Evolutionary conservation across 1,140 invertebrate genomes (phyloP), one percentile per base, ranked within the genome.

Genomic region (Psilanteris sp.): DNA sequence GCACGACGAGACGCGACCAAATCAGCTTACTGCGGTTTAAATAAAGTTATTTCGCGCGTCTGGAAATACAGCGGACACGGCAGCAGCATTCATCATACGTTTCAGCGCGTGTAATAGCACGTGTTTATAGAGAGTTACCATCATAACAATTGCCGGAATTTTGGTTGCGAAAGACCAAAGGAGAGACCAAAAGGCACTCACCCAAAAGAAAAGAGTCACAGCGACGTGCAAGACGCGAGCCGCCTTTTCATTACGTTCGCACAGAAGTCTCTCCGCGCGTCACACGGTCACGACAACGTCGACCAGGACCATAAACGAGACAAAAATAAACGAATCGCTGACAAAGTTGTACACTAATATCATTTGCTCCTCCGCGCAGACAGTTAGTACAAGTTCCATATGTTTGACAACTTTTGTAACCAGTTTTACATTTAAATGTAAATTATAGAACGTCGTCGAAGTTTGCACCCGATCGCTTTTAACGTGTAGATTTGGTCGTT

Each of bases 241-340:
- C 11, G 59, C 34, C 26, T 41, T 64, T 64, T 50, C 34, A 41
- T 41, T 31, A 39, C 20, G 41, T 48, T 34, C 11, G 24, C 6
- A 11, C 31, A 48, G 27, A 62, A 48, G 41, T 44, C 32, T 36
- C 32, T 36, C 24, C 7, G 29, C 24, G 13, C 41, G 24, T 48
- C 43, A 29, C 13, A 37, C 29, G 31, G 41, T 39, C 57, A 48
- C 15, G 32, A 37, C 32, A 41, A 16, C 59, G 34, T 41, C 44
- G 31, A 14, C 2, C 5, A 31, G 31, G 32, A 41, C 36, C 57
- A 50, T 41, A 41, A 64, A 64, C 15, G 24, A 41, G 44, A 50
- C 44, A 50, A 50, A 64, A 64, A 64, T 64, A 50, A 64, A 50
- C 27, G 29, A 62, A 61, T 20, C 34, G 32, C 57, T 62, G 43